Conservation (phyloP, 2,113 vertebrate genomes). For the Gymnocephalus cernua region DNA sequence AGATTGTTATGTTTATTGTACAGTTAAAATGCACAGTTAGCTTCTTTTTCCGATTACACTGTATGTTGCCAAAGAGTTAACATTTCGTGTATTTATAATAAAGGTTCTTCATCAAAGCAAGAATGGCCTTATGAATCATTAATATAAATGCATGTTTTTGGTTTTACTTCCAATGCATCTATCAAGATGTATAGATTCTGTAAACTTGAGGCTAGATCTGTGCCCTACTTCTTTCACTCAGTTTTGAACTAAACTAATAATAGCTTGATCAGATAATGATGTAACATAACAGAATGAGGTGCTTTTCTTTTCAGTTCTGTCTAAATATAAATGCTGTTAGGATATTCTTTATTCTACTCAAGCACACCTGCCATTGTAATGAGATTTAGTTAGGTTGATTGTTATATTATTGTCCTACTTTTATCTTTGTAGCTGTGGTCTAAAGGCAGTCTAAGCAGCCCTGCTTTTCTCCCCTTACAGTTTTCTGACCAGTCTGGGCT, state of each 20-base stretch:
- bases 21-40: slow-evolving; percentile 65
- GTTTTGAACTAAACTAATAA: slow-evolving; percentile 16
- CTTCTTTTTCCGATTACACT: slow-evolving; percentile 66
- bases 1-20: slow-evolving; percentile 66
- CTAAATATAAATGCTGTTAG: slow-evolving; percentile 11
- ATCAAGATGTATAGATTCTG: slow-evolving; percentile 19
- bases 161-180: slow-evolving; percentile 46
- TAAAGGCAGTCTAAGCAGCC: slow-evolving; percentile 78
- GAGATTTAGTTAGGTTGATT: not conserved
- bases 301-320: not conserved
- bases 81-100: slow-evolving; percentile 87
- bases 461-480: slow-evolving; percentile 89
- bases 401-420: slow-evolving; percentile 24
- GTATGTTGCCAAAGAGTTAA: slow-evolving; percentile 79
- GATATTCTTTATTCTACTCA: slow-evolving; percentile 10
- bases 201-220: not conserved
- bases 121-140: slow-evolving; percentile 85
- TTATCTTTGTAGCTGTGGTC: slow-evolving; percentile 44
- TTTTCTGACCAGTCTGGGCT: slow-evolving; percentile 97
- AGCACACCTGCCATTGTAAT: slow-evolving; percentile 4
- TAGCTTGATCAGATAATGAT: not conserved
- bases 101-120: slow-evolving; percentile 83
- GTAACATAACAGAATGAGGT: not conserved
- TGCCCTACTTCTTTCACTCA: not conserved
- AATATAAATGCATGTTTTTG: slow-evolving; percentile 77